Conservation (phyloP, 1,140 invertebrate species). For the Bombus breviceps region DNA sequence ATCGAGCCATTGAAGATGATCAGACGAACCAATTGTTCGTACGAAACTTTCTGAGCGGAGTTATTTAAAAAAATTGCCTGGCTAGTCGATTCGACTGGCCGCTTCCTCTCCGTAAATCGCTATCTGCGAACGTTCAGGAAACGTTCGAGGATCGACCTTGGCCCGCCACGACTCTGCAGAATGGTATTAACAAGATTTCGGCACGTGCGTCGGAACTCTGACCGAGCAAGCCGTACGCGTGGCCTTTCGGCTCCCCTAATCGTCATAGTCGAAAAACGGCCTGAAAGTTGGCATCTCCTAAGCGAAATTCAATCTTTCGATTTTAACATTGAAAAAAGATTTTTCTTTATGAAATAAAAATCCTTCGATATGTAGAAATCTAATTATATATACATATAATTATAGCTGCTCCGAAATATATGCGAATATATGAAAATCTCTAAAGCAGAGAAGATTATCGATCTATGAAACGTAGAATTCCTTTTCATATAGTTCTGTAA, state of each 20-base stretch:
- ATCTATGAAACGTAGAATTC: no score
- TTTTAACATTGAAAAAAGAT: no score
- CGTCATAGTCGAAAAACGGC: not conserved
- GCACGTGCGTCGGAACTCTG: constrained; percentile 74
- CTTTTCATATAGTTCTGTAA: no score
- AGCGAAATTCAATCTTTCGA: no score
- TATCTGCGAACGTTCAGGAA: constrained; percentile 45
- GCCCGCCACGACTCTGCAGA: constrained; percentile 65
- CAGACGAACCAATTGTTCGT: no score
- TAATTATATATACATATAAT: no score
- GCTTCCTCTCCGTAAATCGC: constrained; percentile 33
- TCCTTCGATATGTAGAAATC: no score
- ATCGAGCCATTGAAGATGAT: no score
- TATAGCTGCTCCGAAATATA: no score
- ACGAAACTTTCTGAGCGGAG: not conserved
- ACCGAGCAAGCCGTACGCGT: constrained; percentile 61
- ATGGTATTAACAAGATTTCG: constrained; percentile 76
- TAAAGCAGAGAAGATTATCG: no score
- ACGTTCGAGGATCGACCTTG: constrained; percentile 65
- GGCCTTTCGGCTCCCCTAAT: constrained; percentile 37
- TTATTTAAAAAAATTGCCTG: constrained; percentile 8
- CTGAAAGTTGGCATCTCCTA: no score
- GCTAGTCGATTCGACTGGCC: not conserved
- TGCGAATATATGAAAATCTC: no score
- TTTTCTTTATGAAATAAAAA: not conserved